phyloP scores from a whole-genome alignment of 2,888 invertebrate species.

The Brenthis hecate region DNA sequence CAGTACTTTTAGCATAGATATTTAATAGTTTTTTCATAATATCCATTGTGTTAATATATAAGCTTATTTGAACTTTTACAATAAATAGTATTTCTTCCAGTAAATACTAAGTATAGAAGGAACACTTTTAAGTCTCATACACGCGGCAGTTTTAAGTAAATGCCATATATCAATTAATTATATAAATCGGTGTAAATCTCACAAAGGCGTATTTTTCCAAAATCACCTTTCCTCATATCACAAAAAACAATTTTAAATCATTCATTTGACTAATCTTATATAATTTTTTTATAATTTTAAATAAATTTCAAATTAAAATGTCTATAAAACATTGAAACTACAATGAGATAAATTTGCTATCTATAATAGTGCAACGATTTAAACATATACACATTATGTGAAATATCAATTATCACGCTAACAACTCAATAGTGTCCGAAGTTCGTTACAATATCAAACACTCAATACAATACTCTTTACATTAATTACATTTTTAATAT shows the following conservation, averaged over 20 bases:
- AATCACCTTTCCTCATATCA: slow-evolving; percentile 34
- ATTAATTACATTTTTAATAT: slow-evolving; percentile 18
- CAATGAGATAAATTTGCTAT: slow-evolving; percentile 24
- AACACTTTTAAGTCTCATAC: slow-evolving; percentile 30
- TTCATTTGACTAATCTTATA: slow-evolving; percentile 23
- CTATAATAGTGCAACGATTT: slow-evolving; percentile 25
- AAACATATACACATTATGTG: slow-evolving; percentile 23
- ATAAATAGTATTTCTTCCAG: background rate
- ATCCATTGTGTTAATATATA: too few relatives aligned
- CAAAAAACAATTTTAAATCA: slow-evolving; percentile 33
- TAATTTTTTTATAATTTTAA: slow-evolving; percentile 16
- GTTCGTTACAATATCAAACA: slow-evolving; percentile 7
- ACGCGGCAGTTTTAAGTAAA: slow-evolving; percentile 39
- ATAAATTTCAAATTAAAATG: slow-evolving; percentile 20
- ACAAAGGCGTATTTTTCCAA: slow-evolving; percentile 15
- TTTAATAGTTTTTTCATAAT: too few relatives aligned
- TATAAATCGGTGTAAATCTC: slow-evolving; percentile 26
- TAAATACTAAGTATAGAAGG: slow-evolving; percentile 24
- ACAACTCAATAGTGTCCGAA: slow-evolving; percentile 25
- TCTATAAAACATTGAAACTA: slow-evolving; percentile 25
- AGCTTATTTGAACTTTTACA: background rate
- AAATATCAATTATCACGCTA: slow-evolving; percentile 25
- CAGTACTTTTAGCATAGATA: too few relatives aligned
- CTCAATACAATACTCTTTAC: slow-evolving; percentile 3
- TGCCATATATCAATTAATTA: slow-evolving; percentile 29